Base-by-base conservation (phyloP, 1,140 invertebrate species). In the Penaeus japonicus region DNA sequence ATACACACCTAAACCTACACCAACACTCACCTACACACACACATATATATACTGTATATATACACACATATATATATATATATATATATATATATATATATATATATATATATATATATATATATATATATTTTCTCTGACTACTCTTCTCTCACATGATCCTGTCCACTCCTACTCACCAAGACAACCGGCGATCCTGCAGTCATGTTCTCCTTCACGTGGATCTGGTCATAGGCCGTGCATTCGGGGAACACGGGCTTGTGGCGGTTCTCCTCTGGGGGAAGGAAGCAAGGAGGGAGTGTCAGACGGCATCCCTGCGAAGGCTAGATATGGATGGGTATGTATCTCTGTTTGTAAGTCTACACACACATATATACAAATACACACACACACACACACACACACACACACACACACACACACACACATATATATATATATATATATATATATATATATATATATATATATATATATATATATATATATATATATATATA, bases 181-280 rank as follows among this genome's bases (percentile, higher is more conserved):
- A 87, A 30, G 17, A 87, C n/a, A 35, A 87, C 85, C 39, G 85
- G 85, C 20, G 55, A 80, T n/a, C 85, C 85, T 24, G 77, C 77
- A 1, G 85, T 87, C 55, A 87, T 75, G 39, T 87, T 87, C 77
- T 87, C 85, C 27, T 79, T 87, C 35, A 87, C 85, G 24, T 53
- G 85, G 22, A 87, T 87, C 30, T 59, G 77, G 78, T 87, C 73
- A 59, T 87, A 87, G n/a, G 85, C 55, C 24, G 77, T n/a, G 57
- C 85, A 87, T 27, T 87, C 85, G 4, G 78, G 77, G 27, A 87
- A 87, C 55, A 39, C 47, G 30, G 85, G 85, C 15, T 70, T 80
- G 73, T 86, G 84, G 17, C 27, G n/a, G 78, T 87, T 87, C 39
- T 84, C 83, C 24, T 87, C 85, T 87, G 77, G 0, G 24, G 12